These are phyloP conservation scores for Stercorarius parasiticus DNA, from an alignment of 2,113 vertebrate genomes.

Conservation along the genomic window DNA sequence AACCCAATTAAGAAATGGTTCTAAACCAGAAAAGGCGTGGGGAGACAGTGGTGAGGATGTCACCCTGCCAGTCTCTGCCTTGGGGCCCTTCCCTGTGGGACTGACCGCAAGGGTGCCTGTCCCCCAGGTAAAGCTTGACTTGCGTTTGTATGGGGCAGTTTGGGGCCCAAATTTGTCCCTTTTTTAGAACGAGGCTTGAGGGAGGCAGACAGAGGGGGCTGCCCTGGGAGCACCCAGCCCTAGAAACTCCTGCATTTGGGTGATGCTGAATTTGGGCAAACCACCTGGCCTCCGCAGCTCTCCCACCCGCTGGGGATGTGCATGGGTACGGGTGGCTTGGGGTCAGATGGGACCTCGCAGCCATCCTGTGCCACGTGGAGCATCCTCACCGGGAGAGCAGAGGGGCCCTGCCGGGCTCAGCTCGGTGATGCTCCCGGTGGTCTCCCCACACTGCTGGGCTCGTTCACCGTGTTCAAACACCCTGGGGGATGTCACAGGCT, in stretches of 20 bases:
- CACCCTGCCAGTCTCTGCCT: neutral
- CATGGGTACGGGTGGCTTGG: rapidly evolving
- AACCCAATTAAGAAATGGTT: neutral
- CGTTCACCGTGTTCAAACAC: neutral
- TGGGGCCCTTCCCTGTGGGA: neutral
- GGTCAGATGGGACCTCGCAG: rapidly evolving
- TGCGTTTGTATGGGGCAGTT: neutral
- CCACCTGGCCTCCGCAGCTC: neutral
- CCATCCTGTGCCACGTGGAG: rapidly evolving
- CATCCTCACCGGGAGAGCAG: neutral
- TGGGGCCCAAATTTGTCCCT: neutral
- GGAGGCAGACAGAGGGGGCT: neutral
- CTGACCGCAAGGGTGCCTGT: neutral
- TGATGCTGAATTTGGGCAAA: neutral
- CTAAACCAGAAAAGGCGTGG: neutral
- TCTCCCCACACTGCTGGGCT: neutral
- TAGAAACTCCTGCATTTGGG: neutral
- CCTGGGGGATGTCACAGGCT: neutral
- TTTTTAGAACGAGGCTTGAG: neutral
- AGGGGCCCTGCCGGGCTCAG: neutral
- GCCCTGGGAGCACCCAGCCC: neutral
- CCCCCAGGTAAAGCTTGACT: neutral
- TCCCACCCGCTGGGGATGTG: neutral
- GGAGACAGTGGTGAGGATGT: neutral
- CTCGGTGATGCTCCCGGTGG: neutral